Conservation (phyloP, 2,113 vertebrate genomes). For the Colaptes auratus region DNA sequence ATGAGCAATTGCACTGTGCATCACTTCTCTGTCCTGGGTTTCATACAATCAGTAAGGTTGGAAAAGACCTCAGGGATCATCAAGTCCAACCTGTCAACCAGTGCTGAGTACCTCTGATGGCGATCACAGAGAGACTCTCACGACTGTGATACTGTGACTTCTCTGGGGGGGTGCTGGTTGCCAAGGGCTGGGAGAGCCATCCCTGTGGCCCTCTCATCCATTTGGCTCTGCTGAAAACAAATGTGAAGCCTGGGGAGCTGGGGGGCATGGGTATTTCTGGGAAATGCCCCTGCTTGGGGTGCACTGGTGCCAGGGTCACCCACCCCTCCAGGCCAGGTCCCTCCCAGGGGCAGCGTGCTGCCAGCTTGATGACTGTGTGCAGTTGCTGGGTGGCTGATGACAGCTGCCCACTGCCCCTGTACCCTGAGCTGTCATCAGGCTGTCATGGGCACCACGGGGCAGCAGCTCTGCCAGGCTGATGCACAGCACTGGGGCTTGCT, state of each 20-base stretch:
- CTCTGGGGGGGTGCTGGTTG: not conserved
- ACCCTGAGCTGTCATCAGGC: accelerated
- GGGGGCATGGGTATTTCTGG: not conserved
- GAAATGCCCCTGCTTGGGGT: not conserved
- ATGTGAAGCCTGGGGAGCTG: not conserved
- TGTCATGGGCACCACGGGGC: not conserved
- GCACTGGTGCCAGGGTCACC: too few relatives aligned
- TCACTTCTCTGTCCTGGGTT: too few relatives aligned
- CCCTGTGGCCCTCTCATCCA: not conserved
- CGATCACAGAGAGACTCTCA: not conserved
- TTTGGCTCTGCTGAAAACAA: not conserved
- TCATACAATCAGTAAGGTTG: too few relatives aligned
- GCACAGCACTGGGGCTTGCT: not conserved
- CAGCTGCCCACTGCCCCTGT: not conserved
- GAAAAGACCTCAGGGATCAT: too few relatives aligned
- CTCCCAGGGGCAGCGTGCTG: accelerated
- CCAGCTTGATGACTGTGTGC: not conserved
- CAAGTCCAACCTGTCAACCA: too few relatives aligned
- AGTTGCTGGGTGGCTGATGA: not conserved
- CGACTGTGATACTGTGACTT: not conserved
- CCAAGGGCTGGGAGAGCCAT: not conserved
- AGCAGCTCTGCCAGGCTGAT: not conserved
- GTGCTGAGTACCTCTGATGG: not conserved
- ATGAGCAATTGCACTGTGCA: too few relatives aligned
- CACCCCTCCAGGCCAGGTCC: not conserved